Evolutionary conservation across 1,140 invertebrate species (phyloP), one percentile per base, ranked within the genome.

Genomic region (Papilio glaucus): DNA sequence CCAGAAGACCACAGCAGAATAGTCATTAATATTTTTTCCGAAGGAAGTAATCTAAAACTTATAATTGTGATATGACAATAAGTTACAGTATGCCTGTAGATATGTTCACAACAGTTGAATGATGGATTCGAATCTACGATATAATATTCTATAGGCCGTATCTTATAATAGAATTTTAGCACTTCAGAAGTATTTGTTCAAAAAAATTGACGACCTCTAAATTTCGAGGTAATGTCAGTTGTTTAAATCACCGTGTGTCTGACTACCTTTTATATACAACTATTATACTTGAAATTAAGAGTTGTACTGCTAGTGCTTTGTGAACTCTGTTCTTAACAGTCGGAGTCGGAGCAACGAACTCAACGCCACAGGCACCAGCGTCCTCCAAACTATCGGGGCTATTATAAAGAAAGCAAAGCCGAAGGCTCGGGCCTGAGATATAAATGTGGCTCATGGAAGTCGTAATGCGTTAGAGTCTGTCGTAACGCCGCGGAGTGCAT

Each of bases 401-500:
- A 49, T 69, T 33, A 49, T 69, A 45, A 65, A 65, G 62, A 65
- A 65, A 65, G 29, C 9, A 37, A 39, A 65, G 33, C n/a, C 18
- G 61, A 39, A 65, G 29, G 62, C 39, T 29, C 24, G 26, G 8
- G n/a, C 12, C 42, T 21, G 65, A 33, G 67, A 69, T 53, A 69
- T 69, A 65, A 65, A 65, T 69, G 39, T 29, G 21, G 38, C 39
- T n/a, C n/a, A n/a, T 71, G 38, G 37, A 37, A 41, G 71, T 49
- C 63, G 67, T 71, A 71, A 74, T 67, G 42, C 65, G 42, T 26
- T 60, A 9, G 26, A 73, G 21, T 69, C 49, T 77, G 69, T 73
- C 74, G 57, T 79, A 77, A 83, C 79, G 70, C 76, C 74, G 76
- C 65, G 74, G 77, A 73, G 67, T 81, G 78, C 71, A 73, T 76